Evolutionary conservation across 2,113 vertebrate species (phyloP).

Genomic region (Pipra filicauda): DNA sequence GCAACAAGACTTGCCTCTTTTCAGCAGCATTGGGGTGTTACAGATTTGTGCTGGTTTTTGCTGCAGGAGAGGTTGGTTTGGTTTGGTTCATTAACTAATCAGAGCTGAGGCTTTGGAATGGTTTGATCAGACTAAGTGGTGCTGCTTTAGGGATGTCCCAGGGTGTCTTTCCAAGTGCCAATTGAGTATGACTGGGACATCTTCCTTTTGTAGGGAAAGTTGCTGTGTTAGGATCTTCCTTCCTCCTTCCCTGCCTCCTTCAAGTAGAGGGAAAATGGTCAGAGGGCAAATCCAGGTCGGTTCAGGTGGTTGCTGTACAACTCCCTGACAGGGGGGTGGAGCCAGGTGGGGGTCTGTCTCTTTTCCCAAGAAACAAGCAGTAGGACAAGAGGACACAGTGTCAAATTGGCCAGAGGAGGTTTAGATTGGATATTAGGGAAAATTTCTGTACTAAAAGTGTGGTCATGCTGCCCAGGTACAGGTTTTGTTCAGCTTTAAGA

Average conservation of each 20-base stretch:
- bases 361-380: not conserved
- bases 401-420: not conserved
- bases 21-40: not conserved
- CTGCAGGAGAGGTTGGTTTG: not conserved
- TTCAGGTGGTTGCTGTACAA: not conserved
- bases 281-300: not conserved
- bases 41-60: not conserved
- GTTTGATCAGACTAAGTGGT: not conserved
- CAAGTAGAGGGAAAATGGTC: not conserved
- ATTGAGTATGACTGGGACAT: not conserved
- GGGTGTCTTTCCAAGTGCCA: not conserved
- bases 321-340: not conserved
- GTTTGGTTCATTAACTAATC: not conserved
- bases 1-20: not conserved
- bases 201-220: not conserved
- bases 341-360: not conserved
- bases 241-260: not conserved
- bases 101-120: not conserved
- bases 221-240: not conserved
- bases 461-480: rapidly evolving
- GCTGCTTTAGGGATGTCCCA: not conserved
- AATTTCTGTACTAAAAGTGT: not conserved
- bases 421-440: not conserved
- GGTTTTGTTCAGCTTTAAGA: not conserved
- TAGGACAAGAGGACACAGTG: not conserved